phyloP scores from a whole-genome alignment of 2,797 vertebrate species.

The Cygnus olor region DNA sequence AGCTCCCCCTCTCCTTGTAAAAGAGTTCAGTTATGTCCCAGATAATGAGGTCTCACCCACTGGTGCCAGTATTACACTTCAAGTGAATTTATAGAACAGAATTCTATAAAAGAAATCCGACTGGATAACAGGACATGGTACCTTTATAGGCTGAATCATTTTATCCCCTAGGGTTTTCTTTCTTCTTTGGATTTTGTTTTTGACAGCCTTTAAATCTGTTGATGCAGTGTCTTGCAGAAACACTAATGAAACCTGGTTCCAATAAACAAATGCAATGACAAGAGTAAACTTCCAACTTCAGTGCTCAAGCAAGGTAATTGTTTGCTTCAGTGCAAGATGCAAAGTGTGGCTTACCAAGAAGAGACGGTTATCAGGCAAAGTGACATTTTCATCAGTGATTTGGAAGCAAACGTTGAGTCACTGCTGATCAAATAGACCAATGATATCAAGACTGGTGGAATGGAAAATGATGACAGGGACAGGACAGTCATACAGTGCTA shows the following conservation, averaged over 20 bases:
- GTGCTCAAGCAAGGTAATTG: not conserved
- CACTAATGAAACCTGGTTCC: constrained; percentile 1
- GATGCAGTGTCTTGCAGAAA: not conserved
- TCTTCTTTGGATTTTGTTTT: not conserved
- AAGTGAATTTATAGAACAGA: not conserved
- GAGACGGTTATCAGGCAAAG: not conserved
- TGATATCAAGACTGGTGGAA: not conserved
- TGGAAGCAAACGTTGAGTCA: not conserved
- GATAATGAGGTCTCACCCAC: not conserved
- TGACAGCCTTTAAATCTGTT: constrained; percentile 18
- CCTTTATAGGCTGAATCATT: constrained; percentile 1
- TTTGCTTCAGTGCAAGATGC: not conserved
- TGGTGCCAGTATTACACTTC: not conserved
- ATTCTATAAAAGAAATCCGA: not conserved
- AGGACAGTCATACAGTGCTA: rapidly evolving
- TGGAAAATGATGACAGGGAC: not conserved
- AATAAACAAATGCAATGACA: not conserved
- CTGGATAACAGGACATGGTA: not conserved
- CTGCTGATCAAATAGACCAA: not conserved
- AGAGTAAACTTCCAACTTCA: not conserved
- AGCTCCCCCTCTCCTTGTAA: not conserved
- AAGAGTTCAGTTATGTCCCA: not conserved
- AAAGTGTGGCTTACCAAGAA: not conserved
- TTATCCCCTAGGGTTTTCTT: not conserved
- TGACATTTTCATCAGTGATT: not conserved